Evolutionary conservation across 2,113 vertebrate species (phyloP), one percentile per base, ranked within the genome.

Genomic region (Gavia stellata): DNA sequence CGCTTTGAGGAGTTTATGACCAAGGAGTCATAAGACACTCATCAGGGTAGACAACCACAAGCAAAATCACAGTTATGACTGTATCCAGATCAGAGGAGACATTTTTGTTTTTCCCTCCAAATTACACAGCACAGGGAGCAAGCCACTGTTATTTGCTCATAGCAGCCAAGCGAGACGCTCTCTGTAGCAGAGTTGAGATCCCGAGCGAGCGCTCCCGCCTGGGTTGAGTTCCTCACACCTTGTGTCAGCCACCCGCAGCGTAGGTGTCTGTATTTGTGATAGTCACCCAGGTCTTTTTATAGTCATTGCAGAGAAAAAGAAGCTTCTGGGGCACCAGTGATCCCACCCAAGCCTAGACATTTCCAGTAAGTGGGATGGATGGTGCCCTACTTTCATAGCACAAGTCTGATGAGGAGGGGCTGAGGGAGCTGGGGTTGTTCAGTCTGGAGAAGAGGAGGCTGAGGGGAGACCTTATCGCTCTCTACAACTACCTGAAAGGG

Each of bases 191-290:
- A 45, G 24, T 7, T 25, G 21, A 77, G 62, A 70, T 23, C 17
- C n/a, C 0, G 3, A 26, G 24, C 1, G 4, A 77, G 20, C 1
- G 2, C 20, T 62, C 25, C 24, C 0, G 1, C 20, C 42, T 65
- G 26, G 44, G 13, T 23, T 31, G 29, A 28, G 44, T n/a, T 66
- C n/a, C n/a, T 84, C 3, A 2, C 72, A 33, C 56, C 18, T 63
- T 20, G 14, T 77, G 40, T 83, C 55, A 83, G 7, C 34, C 19
- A 38, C 29, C 52, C 5, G 1, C 15, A 18, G 26, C 0, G 2
- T 65, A 63, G 14, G 10, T 61, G 59, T n/a, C 45, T 47, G 74
- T 28, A 45, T 71, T 79, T 18, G 9, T 6, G 3, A 16, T 17
- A 86, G 29, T 45, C 44, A 53, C 47, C 9, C 24, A 7, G n/a